phyloP scores from a whole-genome alignment of 2,113 vertebrate genomes.

The Crocuta crocuta region DNA sequence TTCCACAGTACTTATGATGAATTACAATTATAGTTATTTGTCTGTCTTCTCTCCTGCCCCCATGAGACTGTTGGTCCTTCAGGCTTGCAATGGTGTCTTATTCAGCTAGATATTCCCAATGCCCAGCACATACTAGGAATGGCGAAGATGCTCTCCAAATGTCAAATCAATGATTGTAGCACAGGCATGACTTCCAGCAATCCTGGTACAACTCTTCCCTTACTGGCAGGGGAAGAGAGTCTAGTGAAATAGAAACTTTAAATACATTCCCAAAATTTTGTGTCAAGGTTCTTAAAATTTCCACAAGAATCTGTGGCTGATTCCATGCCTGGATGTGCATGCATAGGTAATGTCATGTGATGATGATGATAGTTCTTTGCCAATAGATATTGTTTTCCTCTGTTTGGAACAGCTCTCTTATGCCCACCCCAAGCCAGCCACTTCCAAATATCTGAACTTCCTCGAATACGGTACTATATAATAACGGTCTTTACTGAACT shows the following conservation, averaged over 20 bases:
- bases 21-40: neutral
- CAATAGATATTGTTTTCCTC: neutral
- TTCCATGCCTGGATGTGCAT: neutral
- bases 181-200: neutral
- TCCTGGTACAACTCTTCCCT: neutral
- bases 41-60: neutral
- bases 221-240: neutral
- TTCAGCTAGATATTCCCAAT: neutral
- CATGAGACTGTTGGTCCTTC: neutral
- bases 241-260: neutral
- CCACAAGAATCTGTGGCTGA: neutral
- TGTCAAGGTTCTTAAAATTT: neutral
- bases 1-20: neutral
- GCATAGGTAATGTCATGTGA: neutral
- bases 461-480: neutral
- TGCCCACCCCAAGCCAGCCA: neutral
- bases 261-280: neutral
- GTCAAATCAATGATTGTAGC: neutral
- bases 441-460: neutral
- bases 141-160: neutral
- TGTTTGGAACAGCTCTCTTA: neutral
- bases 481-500: neutral
- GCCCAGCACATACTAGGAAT: neutral
- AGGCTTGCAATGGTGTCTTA: neutral
- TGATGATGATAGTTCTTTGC: neutral